Evolutionary conservation across 2,888 invertebrate genomes (phyloP).

Genomic region (Malthinus seriepunctatus): DNA sequence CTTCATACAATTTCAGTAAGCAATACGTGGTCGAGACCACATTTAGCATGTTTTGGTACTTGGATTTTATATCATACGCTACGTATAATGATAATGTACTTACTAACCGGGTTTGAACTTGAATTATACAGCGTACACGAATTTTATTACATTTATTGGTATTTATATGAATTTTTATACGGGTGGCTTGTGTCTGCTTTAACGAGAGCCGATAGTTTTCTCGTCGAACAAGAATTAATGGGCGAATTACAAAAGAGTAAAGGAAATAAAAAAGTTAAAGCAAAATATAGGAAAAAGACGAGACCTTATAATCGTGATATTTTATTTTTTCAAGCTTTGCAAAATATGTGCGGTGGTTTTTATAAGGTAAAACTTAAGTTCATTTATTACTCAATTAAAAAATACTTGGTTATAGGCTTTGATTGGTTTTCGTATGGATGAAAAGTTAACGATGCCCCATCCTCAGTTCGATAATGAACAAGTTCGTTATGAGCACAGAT

Average conservation of each 20-base stretch:
- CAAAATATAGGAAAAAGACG: constrained; percentile 60
- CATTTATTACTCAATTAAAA: neutral
- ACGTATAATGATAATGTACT: constrained; percentile 89
- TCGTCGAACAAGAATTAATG: constrained; percentile 67
- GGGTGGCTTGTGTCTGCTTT: constrained; percentile 92
- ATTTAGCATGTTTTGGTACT: constrained; percentile 86
- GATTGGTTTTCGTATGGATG: constrained; percentile 85
- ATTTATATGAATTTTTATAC: constrained; percentile 91
- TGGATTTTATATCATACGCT: constrained; percentile 96
- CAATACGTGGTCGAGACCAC: constrained; percentile 69
- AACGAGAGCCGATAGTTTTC: constrained; percentile 83
- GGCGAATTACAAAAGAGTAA: constrained; percentile 56
- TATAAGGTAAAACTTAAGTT: constrained; percentile 79
- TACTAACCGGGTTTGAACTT: constrained; percentile 91
- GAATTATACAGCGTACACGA: constrained; percentile 96
- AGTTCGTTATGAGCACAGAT: constrained; percentile 92
- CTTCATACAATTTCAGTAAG: constrained; percentile 71
- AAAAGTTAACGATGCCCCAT: constrained; percentile 82
- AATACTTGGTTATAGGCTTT: constrained; percentile 67
- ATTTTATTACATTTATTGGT: constrained; percentile 96
- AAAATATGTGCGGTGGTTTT: constrained; percentile 93
- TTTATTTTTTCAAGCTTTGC: constrained; percentile 87
- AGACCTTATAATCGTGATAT: constrained; percentile 82
- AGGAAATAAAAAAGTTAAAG: constrained; percentile 68
- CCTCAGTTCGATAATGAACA: constrained; percentile 91